phyloP scores from a whole-genome alignment of 1,140 invertebrate species.

The Ips typographus region DNA sequence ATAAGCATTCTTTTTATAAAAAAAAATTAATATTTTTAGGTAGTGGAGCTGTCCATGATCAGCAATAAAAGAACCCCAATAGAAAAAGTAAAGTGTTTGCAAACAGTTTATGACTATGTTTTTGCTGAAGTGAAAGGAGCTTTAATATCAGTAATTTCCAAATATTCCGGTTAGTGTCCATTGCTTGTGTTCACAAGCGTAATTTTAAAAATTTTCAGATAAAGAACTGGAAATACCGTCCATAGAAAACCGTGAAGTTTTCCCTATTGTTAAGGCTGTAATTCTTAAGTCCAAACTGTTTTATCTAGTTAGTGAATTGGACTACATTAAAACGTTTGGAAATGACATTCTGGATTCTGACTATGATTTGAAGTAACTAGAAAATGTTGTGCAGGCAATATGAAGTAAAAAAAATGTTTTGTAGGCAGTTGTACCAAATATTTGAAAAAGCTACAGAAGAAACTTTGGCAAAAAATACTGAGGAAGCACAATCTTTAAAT shows the following conservation, averaged over 20 bases:
- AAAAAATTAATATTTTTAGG: constrained; percentile 32
- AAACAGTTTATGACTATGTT: constrained; percentile 44
- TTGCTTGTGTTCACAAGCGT: background rate
- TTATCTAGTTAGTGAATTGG: constrained; percentile 44
- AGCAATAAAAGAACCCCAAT: constrained; percentile 42
- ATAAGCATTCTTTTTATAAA: background rate
- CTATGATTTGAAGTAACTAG: constrained; percentile 26
- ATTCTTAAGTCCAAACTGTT: constrained; percentile 44
- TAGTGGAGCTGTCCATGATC: constrained; percentile 47
- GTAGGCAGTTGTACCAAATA: too few species aligned
- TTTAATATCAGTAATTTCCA: constrained; percentile 42
- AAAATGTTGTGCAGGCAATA: background rate
- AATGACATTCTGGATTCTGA: constrained; percentile 31
- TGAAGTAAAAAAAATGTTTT: too few species aligned
- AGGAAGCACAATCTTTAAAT: too few species aligned
- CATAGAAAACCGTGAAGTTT: constrained; percentile 44
- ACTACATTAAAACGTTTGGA: constrained; percentile 43
- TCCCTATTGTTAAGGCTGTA: constrained; percentile 41
- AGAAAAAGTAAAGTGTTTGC: constrained; percentile 46
- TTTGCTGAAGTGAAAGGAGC: constrained; percentile 48
- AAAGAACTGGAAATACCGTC: constrained; percentile 44
- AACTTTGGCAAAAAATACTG: too few species aligned
- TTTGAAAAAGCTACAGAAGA: too few species aligned
- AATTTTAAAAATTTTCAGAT: constrained; percentile 31
- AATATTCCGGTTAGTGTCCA: constrained; percentile 36